Percentiles rank a stretch among this genome's conserved stretches.
These are phyloP conservation scores for Gymnocypris eckloni DNA, from an alignment of 2,797 vertebrate species.

Conservation along the genomic window DNA sequence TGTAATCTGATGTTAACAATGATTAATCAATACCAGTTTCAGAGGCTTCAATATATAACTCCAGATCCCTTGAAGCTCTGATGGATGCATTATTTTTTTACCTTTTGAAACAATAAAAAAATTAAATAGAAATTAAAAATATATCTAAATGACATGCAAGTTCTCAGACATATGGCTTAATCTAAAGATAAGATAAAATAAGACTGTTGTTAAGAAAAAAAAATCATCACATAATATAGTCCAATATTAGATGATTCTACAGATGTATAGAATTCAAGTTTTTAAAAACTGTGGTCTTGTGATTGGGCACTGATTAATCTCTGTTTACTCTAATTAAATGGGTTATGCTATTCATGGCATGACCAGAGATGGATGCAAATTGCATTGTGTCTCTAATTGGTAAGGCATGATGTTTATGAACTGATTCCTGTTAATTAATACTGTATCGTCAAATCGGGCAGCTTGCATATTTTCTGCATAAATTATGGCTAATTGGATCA, in stretches of 20 bases:
- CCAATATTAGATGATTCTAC: not conserved
- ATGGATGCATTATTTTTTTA: not conserved
- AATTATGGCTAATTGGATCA: conserved; percentile 74
- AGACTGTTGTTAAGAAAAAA: no score
- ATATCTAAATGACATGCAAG: not conserved
- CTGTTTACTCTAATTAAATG: conserved; percentile 71
- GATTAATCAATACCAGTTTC: conserved; percentile 26
- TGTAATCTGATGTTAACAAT: conserved; percentile 9
- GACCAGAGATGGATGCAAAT: conserved; percentile 79
- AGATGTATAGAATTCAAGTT: not conserved
- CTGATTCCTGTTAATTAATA: conserved; percentile 79
- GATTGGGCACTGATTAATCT: conserved; percentile 64
- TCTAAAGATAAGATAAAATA: not conserved
- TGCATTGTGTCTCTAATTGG: conserved; percentile 72
- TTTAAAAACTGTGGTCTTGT: conserved; percentile 65
- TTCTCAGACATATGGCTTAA: not conserved
- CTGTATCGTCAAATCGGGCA: conserved; percentile 72
- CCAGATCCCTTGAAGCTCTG: not conserved
- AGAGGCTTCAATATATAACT: not conserved
- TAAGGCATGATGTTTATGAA: conserved; percentile 75
- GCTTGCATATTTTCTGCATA: conserved; percentile 70
- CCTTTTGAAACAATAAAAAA: not conserved
- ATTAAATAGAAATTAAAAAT: not conserved
- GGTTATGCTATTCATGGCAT: conserved; percentile 68
- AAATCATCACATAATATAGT: not conserved